Conservation (phyloP, 2,888 invertebrate genomes). For the Chymomyza procnemis region DNA sequence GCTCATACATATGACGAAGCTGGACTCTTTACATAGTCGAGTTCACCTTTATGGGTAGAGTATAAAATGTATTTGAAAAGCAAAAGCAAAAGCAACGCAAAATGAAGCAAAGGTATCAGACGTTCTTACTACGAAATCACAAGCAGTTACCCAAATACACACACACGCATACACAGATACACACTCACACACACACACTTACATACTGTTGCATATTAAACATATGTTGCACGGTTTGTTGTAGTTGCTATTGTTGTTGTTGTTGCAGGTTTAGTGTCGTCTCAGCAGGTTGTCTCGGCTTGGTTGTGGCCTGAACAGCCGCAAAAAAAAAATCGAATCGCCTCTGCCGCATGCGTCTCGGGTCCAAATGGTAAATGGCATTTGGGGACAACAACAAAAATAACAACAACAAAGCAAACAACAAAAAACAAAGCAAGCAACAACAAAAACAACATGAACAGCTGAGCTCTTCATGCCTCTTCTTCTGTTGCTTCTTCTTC, state of each 20-base stretch:
- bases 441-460: slow-evolving; percentile 39
- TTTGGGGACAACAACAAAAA: slow-evolving; percentile 54
- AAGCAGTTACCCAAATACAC: slow-evolving; percentile 30
- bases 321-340: background rate
- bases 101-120: slow-evolving; percentile 48
- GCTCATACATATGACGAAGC: no score
- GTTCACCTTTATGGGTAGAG: no score
- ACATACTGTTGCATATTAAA: slow-evolving; percentile 32
- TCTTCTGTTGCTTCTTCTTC: no score
- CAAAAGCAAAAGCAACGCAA: background rate
- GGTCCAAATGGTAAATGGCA: slow-evolving; percentile 67
- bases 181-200: slow-evolving; percentile 19
- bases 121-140: slow-evolving; percentile 59
- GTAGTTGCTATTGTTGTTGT: background rate
- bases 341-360: slow-evolving; percentile 42
- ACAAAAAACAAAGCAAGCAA: background rate
- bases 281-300: slow-evolving; percentile 66
- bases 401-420: slow-evolving; percentile 16
- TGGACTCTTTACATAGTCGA: background rate
- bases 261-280: slow-evolving; percentile 9
- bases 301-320: slow-evolving; percentile 3
- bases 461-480: slow-evolving; percentile 43
- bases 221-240: slow-evolving; percentile 51
- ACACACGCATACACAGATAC: slow-evolving; percentile 13
- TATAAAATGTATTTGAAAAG: background rate